Percentiles rank a stretch among this genome's conserved stretches.
phyloP scores from a whole-genome alignment of 1,140 invertebrate species.

The Macrosteles quadrilineatus region DNA sequence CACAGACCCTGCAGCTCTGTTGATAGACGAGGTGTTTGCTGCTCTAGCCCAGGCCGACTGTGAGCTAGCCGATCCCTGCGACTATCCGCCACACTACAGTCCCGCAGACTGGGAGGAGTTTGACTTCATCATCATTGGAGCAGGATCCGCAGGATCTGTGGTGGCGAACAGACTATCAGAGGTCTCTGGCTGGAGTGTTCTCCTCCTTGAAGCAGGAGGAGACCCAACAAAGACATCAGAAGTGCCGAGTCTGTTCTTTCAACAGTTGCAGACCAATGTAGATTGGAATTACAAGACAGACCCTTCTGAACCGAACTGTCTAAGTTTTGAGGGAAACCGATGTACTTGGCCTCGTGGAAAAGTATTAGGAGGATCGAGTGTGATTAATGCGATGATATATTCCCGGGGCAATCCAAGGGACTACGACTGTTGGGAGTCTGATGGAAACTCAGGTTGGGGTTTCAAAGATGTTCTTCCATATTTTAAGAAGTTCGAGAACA shows the following conservation, averaged over 20 bases:
- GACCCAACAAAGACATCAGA: constrained; percentile 79
- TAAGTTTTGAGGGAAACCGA: constrained; percentile 50
- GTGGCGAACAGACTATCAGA: constrained; percentile 52
- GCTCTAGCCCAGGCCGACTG: background rate
- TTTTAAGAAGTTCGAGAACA: constrained; percentile 50
- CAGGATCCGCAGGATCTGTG: constrained; percentile 56
- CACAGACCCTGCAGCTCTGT: no score
- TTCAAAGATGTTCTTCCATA: constrained; percentile 55
- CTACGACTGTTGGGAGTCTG: constrained; percentile 59
- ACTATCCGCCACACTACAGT: background rate
- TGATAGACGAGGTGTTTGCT: no score
- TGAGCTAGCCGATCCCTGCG: no score
- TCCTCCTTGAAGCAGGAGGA: constrained; percentile 79
- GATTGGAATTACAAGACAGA: constrained; percentile 79
- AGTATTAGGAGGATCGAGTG: constrained; percentile 63
- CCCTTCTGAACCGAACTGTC: constrained; percentile 57
- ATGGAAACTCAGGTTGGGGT: constrained; percentile 54
- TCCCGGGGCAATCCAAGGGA: constrained; percentile 59
- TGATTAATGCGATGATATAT: constrained; percentile 66
- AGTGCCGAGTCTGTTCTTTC: constrained; percentile 64
- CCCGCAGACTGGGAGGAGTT: constrained; percentile 4
- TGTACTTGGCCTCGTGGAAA: constrained; percentile 61
- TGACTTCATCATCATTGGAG: constrained; percentile 51
- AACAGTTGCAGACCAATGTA: constrained; percentile 62
- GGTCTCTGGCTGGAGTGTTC: constrained; percentile 72